phyloP scores from a whole-genome alignment of 2,113 vertebrate species.

The Hiodon tergisus region DNA sequence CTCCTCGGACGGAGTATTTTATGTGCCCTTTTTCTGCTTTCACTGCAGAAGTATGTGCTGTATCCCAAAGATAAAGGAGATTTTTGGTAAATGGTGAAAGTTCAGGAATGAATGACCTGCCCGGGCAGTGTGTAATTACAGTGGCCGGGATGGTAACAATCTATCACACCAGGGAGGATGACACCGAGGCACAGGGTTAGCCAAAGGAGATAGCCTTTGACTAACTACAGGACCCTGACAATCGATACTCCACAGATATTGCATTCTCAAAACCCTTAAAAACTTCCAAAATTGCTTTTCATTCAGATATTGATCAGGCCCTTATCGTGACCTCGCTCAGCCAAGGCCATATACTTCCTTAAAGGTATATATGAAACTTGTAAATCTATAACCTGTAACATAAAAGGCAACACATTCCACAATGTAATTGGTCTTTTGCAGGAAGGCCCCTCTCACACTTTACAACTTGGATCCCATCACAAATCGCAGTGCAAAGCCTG shows the following conservation, averaged over 20 bases:
- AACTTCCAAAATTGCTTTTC: constrained; percentile 89
- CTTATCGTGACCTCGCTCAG: constrained; percentile 83
- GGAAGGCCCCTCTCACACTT: constrained; percentile 38
- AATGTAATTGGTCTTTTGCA: constrained; percentile 55
- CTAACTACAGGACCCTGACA: constrained; percentile 88
- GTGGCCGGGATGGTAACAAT: constrained; percentile 92
- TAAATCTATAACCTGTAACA: constrained; percentile 73
- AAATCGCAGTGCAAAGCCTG: neutral
- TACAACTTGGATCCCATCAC: constrained; percentile 45
- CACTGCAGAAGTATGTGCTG: constrained; percentile 84
- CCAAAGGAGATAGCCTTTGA: constrained; percentile 99
- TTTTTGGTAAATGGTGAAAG: constrained; percentile 95
- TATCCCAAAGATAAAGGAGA: constrained; percentile 89
- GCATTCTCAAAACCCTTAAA: constrained; percentile 75
- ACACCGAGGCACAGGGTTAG: constrained; percentile 90
- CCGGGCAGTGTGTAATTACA: constrained; percentile 95
- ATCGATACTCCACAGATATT: constrained; percentile 95
- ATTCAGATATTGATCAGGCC: constrained; percentile 85
- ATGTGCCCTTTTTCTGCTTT: constrained; percentile 79
- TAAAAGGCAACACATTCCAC: constrained; percentile 33
- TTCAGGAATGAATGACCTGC: constrained; percentile 97
- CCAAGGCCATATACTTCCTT: constrained; percentile 77
- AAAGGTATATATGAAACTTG: constrained; percentile 72
- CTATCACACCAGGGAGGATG: constrained; percentile 86
- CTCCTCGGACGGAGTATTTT: constrained; percentile 58